Base-by-base conservation (phyloP, 2,113 vertebrate species). In the Colius striatus region DNA sequence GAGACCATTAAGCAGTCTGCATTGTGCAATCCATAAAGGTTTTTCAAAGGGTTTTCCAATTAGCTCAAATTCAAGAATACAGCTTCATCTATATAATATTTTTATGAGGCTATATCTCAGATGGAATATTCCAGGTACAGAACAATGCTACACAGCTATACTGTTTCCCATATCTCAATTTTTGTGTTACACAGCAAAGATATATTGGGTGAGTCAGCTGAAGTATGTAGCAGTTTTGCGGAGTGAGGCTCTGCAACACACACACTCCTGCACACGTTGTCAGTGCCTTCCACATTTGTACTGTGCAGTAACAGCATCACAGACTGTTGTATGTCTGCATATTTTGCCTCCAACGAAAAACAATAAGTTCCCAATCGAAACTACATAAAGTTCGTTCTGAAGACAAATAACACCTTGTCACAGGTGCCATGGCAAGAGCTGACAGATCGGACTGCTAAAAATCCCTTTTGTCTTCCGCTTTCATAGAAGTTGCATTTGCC, bases 401-500 rank as follows among this genome's bases (percentile, higher is more conserved):
- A 76, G 25, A 21, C 0, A 61, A 32, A 32, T 30, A 65, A 29
- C 3, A 22, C 4, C 34, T 55, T 65, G 54, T 45, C 30, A 65
- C n/a, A 34, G 16, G 7, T 48, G 58, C 7, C 5, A 2, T 0
- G 0, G 30, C 12, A 65, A n/a, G 20, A 55, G 12, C 50, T 73
- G 45, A 15, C 34, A 38, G 36, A 71, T n/a, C 62, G 63, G 36
- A 9, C 23, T 47, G 70, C 27, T 51, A 6, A 4, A 36, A 38
- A 11, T 20, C 17, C 14, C 15, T 16, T 53, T 66, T 19, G 29
- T 32, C 7, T 2, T 20, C 41, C 38, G 36, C 25, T 47, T 11
- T 50, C 19, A 36, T 48, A 79, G 15, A 16, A 15, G 8, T 3
- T 41, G 30, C 2, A 2, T 72, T 63, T 73, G 27, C 30, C n/a